These are phyloP conservation scores for Buceros bicornis DNA, from an alignment of 2,797 vertebrate genomes.

Conservation along the genomic window DNA sequence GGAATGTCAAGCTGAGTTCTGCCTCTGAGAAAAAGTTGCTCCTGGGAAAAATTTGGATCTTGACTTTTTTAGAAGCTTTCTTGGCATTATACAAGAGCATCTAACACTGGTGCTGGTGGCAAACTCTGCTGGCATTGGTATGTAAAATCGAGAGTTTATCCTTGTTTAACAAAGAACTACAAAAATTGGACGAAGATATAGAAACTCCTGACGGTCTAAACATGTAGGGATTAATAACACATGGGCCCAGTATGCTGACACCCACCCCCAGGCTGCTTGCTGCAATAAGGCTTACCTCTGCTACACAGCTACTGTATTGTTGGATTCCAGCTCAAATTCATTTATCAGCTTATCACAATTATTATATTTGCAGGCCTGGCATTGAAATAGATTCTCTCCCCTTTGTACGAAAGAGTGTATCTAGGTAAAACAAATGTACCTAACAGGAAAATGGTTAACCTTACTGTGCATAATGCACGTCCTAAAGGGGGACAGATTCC, in stretches of 20 bases:
- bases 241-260: not conserved
- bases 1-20: not conserved
- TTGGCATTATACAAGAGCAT: not conserved
- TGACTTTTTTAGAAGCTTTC: not conserved
- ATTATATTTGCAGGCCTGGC: not conserved
- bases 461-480: not conserved
- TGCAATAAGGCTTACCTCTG: not conserved
- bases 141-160: not conserved
- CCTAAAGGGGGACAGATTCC: not conserved
- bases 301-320: not conserved
- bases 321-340: not conserved
- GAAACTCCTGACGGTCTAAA: not conserved
- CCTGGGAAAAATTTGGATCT: not conserved
- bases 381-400: conserved; percentile 39
- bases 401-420: not conserved
- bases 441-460: not conserved
- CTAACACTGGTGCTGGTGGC: not conserved
- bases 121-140: not conserved
- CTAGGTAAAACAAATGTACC: conserved; percentile 43
- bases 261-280: not conserved
- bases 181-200: not conserved
- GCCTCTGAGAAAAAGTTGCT: not conserved
- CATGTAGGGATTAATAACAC: not conserved
- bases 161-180: not conserved
- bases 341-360: not conserved